These are phyloP conservation scores for Protobothrops flavoviridis DNA, from an alignment of 2,113 vertebrate genomes.

Conservation along the genomic window DNA sequence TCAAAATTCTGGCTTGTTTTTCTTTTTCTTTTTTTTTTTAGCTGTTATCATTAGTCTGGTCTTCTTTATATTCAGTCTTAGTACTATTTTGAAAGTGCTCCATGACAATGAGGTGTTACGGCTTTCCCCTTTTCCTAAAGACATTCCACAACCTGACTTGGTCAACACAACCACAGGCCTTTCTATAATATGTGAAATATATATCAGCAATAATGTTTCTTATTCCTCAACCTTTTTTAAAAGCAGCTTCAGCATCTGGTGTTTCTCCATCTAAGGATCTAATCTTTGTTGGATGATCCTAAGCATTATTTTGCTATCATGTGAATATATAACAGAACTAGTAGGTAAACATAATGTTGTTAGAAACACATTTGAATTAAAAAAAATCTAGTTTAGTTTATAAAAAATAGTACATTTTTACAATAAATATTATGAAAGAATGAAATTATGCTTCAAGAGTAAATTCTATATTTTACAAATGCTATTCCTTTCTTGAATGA, in stretches of 20 bases:
- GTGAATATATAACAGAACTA: neutral
- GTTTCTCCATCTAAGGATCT: neutral
- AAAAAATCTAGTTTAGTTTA: neutral
- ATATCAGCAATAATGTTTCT: neutral
- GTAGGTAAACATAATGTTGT: neutral
- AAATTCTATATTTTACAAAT: slow-evolving; percentile 28
- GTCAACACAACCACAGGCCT: neutral
- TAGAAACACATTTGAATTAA: slow-evolving; percentile 16
- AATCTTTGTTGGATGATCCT: neutral
- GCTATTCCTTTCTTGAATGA: neutral
- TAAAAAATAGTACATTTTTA: neutral
- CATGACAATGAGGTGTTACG: neutral
- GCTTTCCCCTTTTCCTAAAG: neutral
- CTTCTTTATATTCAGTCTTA: neutral
- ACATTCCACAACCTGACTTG: neutral
- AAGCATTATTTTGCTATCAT: neutral
- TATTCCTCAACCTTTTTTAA: neutral
- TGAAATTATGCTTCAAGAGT: neutral
- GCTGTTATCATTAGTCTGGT: neutral
- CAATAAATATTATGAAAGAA: slow-evolving; percentile 14
- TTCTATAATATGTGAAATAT: neutral
- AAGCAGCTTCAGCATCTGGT: neutral
- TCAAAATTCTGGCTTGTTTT: neutral
- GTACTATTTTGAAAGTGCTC: neutral
- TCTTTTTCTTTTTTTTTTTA: neutral